A percentile compares a stretch with the other conserved stretches of the same genome.
phyloP scores from a whole-genome alignment of 1,140 invertebrate genomes.

The Saccostrea glomerata region DNA sequence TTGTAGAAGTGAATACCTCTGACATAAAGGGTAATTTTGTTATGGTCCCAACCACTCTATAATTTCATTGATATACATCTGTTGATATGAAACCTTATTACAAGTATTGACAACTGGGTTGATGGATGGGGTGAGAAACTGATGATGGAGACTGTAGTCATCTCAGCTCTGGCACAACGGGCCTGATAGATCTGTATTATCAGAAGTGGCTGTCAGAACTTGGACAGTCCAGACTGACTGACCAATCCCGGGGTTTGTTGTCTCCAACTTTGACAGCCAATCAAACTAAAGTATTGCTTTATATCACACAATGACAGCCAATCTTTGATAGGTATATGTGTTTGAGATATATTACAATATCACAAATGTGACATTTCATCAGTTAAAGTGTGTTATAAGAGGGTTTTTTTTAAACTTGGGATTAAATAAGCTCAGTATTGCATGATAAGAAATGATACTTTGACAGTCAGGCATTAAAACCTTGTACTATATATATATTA shows the following conservation, averaged over 20 bases:
- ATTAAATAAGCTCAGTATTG: not conserved
- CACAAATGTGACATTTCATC: not conserved
- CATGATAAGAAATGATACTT: not conserved
- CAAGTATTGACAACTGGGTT: not conserved
- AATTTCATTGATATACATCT: conserved; percentile 10
- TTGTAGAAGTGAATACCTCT: not conserved
- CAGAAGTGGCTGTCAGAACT: not conserved
- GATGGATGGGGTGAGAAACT: not conserved
- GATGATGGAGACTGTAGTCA: not conserved
- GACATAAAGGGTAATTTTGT: conserved; percentile 5
- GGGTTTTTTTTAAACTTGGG: not conserved
- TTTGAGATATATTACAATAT: not conserved
- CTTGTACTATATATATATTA: too few species aligned
- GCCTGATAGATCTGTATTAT: not conserved
- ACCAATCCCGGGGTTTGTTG: not conserved
- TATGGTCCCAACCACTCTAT: not conserved
- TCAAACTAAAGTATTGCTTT: conserved; percentile 13
- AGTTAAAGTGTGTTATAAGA: not conserved
- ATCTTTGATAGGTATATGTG: not conserved
- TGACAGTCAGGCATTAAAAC: too few species aligned
- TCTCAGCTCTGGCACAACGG: not conserved
- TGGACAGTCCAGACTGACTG: conserved; percentile 1
- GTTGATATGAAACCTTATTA: not conserved
- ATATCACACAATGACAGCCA: not conserved
- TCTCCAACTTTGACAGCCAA: not conserved